Evolutionary conservation across 2,888 invertebrate genomes (phyloP).

Genomic region (Phyto melanocephala): DNA sequence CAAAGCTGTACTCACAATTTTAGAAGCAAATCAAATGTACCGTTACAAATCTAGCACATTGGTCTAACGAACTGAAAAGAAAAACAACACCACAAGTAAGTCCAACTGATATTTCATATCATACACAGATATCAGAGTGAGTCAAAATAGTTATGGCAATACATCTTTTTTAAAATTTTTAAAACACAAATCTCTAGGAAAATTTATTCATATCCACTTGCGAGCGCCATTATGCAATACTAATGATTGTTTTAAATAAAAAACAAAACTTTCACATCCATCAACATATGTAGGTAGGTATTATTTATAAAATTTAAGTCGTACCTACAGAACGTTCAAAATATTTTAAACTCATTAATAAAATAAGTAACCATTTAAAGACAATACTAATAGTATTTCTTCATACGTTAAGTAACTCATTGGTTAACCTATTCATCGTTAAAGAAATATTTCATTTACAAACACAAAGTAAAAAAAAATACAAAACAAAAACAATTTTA

Average conservation of each 20-base stretch:
- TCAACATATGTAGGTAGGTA: no score
- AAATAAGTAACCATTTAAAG: conserved; percentile 2
- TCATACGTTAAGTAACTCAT: neutral
- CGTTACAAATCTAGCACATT: no score
- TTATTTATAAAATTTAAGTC: neutral
- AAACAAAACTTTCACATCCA: conserved; percentile 46
- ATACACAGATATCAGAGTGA: no score
- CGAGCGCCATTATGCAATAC: conserved; percentile 20
- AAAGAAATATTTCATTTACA: neutral
- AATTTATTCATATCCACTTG: neutral
- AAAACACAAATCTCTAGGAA: no score
- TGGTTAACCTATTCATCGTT: neutral
- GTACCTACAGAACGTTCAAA: conserved; percentile 48
- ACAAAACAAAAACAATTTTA: conserved; percentile 14
- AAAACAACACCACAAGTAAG: no score
- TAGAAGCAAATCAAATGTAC: no score
- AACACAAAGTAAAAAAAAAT: neutral
- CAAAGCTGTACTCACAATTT: no score
- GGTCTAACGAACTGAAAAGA: no score
- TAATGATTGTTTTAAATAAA: neutral
- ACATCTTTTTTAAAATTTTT: no score
- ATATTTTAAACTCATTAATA: conserved; percentile 9
- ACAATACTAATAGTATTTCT: no score
- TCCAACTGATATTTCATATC: no score
- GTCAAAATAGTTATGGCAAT: no score